phyloP scores from a whole-genome alignment of 2,888 invertebrate species.

The Pterostichus niger region DNA sequence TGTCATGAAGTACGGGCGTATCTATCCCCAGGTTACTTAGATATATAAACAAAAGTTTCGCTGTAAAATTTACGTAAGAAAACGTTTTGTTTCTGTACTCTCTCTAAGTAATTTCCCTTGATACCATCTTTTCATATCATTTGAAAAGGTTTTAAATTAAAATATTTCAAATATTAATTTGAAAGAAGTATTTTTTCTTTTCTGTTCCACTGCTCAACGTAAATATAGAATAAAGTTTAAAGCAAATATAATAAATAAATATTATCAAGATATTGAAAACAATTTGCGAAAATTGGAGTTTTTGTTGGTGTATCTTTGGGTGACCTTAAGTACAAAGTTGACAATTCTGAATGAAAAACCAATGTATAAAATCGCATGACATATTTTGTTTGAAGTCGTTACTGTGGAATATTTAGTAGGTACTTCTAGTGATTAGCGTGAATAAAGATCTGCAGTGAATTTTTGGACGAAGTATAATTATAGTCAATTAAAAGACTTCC shows the following conservation, averaged over 20 bases:
- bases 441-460: constrained; percentile 38
- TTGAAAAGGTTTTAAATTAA: constrained; percentile 46
- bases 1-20: background rate
- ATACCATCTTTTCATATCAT: constrained; percentile 30
- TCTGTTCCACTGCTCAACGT: background rate
- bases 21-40: background rate
- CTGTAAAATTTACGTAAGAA: constrained; percentile 16
- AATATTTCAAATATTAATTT: constrained; percentile 41
- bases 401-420: constrained; percentile 5
- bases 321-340: no score
- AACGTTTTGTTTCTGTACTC: constrained; percentile 32
- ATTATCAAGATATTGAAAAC: no score
- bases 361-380: background rate
- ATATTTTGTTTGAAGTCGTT: constrained; percentile 1
- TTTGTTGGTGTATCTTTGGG: no score
- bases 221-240: background rate
- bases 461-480: constrained; percentile 59
- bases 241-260: no score
- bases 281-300: no score
- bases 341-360: no score
- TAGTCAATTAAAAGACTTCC: constrained; percentile 63
- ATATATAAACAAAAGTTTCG: background rate
- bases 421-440: constrained; percentile 21
- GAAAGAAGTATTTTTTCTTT: constrained; percentile 5
- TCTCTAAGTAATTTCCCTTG: constrained; percentile 28